Base-by-base conservation (phyloP, 2,888 invertebrate species). In the Machimus atricapillus region DNA sequence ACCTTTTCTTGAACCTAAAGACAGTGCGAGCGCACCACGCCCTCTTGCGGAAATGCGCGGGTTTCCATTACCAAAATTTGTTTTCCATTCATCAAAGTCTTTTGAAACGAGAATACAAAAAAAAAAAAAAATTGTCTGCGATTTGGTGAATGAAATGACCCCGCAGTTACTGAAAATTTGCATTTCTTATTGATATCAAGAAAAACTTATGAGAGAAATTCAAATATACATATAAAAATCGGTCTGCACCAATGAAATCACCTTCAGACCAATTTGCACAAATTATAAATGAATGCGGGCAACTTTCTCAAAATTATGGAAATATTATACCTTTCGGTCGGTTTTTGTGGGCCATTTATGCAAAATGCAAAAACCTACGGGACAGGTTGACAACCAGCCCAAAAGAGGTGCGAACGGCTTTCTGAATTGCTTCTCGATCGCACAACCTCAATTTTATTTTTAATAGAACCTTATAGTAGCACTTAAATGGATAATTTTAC, bases 31-130 rank as follows among this genome's bases (percentile, higher is more conserved):
- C 43, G 43, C 3, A 23, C 79, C 79, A 79, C 79, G 43, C 79
- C 79, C 46, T 79, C 52, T 52, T 79, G 52, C 79, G 46, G 79
- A 79, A 79, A 79, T 79, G 79, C 66, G 27, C 66, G 66, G 66
- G 66, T 66, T 12, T 66, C 12, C 66, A 66, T 66, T 27, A 66
- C 23, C 66, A 66, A 66, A 66, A 6, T 66, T 19, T 66, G 66
- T 66, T 2, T 66, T 66, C 12, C 66, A 66, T 66, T 66, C 66
- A 66, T 66, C 66, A 66, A 40, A 19, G 23, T 23, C 19, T 66
- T 9, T 66, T 19, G 27, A 66, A 66, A 23, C n/a, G 7, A 4
- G 23, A n/a, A n/a, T n/a, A n/a, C 19, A 66, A 27, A 27, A 27
- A 23, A 8, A 27, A 23, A 19, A 1, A 66, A 14, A 66, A 27